These are phyloP conservation scores for Boleophthalmus pectinirostris DNA, from an alignment of 2,113 vertebrate species.

Conservation along the genomic window DNA sequence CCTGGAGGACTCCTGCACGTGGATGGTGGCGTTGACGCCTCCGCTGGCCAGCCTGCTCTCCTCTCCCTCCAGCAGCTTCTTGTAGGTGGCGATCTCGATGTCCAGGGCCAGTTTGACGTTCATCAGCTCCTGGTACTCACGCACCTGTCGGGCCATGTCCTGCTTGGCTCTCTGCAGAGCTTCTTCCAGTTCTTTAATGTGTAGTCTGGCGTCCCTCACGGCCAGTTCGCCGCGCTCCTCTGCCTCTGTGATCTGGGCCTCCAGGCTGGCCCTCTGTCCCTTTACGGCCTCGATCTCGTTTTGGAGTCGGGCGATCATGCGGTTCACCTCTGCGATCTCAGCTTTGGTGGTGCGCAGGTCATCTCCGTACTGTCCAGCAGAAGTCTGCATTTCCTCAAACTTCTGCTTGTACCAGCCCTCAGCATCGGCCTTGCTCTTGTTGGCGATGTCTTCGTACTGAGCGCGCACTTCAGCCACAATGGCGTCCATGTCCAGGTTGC, in stretches of 20 bases:
- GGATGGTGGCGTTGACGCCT: background rate
- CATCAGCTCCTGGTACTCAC: conserved; percentile 91
- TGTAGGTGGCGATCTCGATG: conserved; percentile 92
- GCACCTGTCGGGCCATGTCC: conserved; percentile 87
- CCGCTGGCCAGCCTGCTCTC: conserved; percentile 60
- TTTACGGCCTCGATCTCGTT: conserved; percentile 83
- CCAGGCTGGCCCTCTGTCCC: conserved; percentile 85
- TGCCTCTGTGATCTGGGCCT: conserved; percentile 83
- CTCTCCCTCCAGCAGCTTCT: conserved; percentile 90
- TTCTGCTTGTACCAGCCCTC: conserved; percentile 84
- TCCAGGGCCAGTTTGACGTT: conserved; percentile 88
- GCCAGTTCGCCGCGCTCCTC: conserved; percentile 89
- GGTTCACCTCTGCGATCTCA: conserved; percentile 85
- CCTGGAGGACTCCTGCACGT: background rate
- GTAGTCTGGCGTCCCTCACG: conserved; percentile 84
- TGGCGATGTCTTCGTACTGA: conserved; percentile 86
- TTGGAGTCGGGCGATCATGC: conserved; percentile 82
- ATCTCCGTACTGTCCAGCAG: conserved; percentile 71
- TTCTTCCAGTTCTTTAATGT: conserved; percentile 83
- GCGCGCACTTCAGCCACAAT: conserved; percentile 84
- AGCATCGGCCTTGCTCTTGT: conserved; percentile 74
- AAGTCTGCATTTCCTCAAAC: conserved; percentile 80
- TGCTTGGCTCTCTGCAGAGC: conserved; percentile 89
- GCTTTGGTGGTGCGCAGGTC: conserved; percentile 81
- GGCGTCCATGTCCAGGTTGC: conserved; percentile 7